These are phyloP conservation scores for Drosophila anomalata DNA, from an alignment of 2,888 invertebrate genomes.

Conservation along the genomic window DNA sequence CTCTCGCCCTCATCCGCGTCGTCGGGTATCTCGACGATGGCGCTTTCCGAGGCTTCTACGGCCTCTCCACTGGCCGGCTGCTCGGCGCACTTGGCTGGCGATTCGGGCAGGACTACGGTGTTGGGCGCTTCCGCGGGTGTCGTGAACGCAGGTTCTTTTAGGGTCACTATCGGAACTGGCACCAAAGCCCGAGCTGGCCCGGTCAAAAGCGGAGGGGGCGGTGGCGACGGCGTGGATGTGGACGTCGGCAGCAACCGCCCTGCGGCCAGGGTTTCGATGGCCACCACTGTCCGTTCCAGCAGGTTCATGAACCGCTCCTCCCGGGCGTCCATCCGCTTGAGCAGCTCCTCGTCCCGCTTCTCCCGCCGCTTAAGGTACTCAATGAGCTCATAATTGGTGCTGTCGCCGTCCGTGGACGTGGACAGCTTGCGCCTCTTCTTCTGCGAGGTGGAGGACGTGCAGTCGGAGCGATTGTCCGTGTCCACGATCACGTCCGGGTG, in stretches of 20 bases:
- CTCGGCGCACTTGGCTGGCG: not conserved
- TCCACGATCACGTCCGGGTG: conserved; percentile 84
- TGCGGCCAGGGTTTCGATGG: conserved; percentile 81
- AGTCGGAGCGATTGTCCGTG: conserved; percentile 83
- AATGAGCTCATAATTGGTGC: conserved; percentile 83
- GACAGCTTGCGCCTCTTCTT: conserved; percentile 82
- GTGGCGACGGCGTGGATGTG: not conserved
- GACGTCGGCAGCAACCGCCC: not conserved
- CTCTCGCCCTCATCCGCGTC: conserved; percentile 15
- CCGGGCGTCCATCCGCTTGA: conserved; percentile 83
- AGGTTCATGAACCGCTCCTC: conserved; percentile 82
- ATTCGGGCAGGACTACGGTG: not conserved
- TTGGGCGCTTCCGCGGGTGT: not conserved
- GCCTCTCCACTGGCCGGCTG: not conserved
- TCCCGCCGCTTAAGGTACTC: conserved; percentile 83
- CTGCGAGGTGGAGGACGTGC: conserved; percentile 67
- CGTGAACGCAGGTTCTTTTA: not conserved
- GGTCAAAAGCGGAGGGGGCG: not conserved
- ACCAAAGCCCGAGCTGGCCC: not conserved
- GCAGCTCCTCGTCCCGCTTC: conserved; percentile 82
- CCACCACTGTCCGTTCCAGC: conserved; percentile 83
- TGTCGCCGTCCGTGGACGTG: conserved; percentile 83
- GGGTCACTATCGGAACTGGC: not conserved
- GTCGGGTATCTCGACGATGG: not conserved
- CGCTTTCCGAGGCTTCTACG: not conserved